phyloP scores from a whole-genome alignment of 2,888 invertebrate species.

The Psylliodes chrysocephalus region DNA sequence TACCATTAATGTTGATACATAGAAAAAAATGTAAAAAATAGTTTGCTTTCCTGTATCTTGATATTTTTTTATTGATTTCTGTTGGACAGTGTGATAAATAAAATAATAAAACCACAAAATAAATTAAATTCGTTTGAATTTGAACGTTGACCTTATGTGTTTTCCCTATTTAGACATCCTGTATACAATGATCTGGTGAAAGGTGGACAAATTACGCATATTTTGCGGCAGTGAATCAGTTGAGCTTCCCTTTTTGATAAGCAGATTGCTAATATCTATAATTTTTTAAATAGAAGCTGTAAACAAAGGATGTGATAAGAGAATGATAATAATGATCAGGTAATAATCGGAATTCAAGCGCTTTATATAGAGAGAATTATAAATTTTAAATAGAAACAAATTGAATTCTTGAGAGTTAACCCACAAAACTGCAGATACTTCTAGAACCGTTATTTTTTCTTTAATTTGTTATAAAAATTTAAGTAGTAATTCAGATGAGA shows the following conservation, averaged over 20 bases:
- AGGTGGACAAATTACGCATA: conserved; percentile 35
- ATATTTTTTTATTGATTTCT: too few species aligned
- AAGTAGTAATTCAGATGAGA: too few species aligned
- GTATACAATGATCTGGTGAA: conserved; percentile 25
- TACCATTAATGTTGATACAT: too few species aligned
- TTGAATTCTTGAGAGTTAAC: too few species aligned
- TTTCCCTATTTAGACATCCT: conserved; percentile 2
- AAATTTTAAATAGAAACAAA: too few species aligned
- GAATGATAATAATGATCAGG: background rate
- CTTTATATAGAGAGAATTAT: background rate
- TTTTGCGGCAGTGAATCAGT: conserved; percentile 29
- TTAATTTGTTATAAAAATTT: too few species aligned
- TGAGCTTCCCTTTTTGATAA: conserved; percentile 27
- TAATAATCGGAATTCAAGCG: background rate
- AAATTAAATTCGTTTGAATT: conserved; percentile 20
- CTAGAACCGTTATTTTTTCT: too few species aligned
- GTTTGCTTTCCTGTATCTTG: too few species aligned
- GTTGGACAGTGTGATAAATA: too few species aligned
- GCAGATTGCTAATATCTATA: background rate
- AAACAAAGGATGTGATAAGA: conserved; percentile 19
- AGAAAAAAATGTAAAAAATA: too few species aligned
- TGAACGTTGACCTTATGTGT: conserved; percentile 13
- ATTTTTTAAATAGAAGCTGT: conserved; percentile 9
- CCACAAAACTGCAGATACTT: too few species aligned
- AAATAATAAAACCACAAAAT: conserved; percentile 28